phyloP scores from a whole-genome alignment of 2,113 vertebrate species.

The Oryzias javanicus region DNA sequence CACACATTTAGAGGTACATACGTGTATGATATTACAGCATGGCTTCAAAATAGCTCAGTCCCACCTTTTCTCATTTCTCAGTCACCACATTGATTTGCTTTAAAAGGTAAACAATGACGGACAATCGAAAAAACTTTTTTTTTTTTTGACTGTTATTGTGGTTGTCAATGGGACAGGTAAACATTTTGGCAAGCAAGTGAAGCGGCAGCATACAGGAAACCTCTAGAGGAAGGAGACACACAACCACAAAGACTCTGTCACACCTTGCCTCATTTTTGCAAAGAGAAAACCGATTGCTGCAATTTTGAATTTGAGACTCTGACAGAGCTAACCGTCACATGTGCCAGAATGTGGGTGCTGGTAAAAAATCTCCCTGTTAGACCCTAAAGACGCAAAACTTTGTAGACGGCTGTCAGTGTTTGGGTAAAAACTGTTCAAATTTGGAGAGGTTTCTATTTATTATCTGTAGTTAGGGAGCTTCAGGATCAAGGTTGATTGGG shows the following conservation, averaged over 20 bases:
- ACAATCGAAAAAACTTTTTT: constrained; percentile 16
- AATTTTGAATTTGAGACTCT: constrained; percentile 7
- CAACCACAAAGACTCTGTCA: constrained; percentile 56
- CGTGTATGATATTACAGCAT: too few species aligned
- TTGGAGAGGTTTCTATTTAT: too few species aligned
- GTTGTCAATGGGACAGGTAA: constrained; percentile 66
- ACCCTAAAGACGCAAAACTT: too few species aligned
- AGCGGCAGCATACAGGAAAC: constrained; percentile 67
- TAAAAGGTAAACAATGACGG: constrained; percentile 14
- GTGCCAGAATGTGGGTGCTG: too few species aligned
- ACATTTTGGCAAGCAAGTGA: constrained; percentile 40
- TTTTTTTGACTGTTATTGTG: constrained; percentile 20
- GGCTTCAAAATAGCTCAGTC: too few species aligned
- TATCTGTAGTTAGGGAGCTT: too few species aligned
- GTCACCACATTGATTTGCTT: constrained; percentile 1
- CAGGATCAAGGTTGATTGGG: too few species aligned
- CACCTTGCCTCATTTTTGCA: constrained; percentile 55
- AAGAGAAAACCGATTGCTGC: constrained; percentile 43
- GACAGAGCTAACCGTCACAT: not conserved
- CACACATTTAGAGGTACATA: too few species aligned
- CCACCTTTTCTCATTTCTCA: not conserved
- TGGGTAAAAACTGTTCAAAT: too few species aligned
- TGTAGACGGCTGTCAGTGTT: too few species aligned
- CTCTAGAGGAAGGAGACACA: constrained; percentile 48
- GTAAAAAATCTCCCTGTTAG: too few species aligned